Base-by-base conservation (phyloP, 2,797 vertebrate species). In the Sebastes trivittatus region DNA sequence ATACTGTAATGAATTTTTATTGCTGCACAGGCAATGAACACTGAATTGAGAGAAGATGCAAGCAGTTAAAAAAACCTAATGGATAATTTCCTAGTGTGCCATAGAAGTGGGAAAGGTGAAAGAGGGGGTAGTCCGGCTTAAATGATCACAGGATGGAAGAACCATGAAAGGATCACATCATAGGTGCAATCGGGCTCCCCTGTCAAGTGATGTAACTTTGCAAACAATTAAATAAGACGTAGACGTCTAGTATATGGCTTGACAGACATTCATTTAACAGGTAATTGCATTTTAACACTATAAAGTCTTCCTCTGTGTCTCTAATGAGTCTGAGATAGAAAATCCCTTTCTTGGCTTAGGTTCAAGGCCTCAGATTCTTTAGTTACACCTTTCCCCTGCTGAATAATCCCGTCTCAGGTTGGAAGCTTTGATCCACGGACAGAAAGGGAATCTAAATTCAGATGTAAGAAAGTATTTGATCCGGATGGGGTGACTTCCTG, bases 1-100 rank as follows among this genome's bases (percentile, higher is more conserved):
- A 79, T 77, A 36, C 72, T 55, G 58, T 91, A 91, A 93, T 94
- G 66, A 84, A 78, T 88, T 91, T 91, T 86, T 90, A 88, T 90
- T 86, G 85, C 81, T 65, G 88, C 76, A 65, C 88, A 72, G 81
- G 86, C 85, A 86, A 90, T 88, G 82, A 83, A 68, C 64, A 52
- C 52, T 42, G 79, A 86, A 89, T 84, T 71, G 85, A 88, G 72
- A 29, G 64, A 73, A 81, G 78, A 85, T 71, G 82, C 6, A n/a
- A 87, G 86, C 89, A 64, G 84, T 87, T 92, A 89, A 92, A 83
- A 25, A 27, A 85, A 82, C 70, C 75, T 77, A 91, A 90, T 86
- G 80, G 88, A 83, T 88, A 13, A 90, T 94, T 88, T 92, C n/a
- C 58, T 81, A 89, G 84, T 49, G 76, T 85, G 79, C 82, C 77